Evolutionary conservation across 2,113 vertebrate species (phyloP), one percentile per base, ranked within the genome.

Genomic region (Phaetusa simplex): DNA sequence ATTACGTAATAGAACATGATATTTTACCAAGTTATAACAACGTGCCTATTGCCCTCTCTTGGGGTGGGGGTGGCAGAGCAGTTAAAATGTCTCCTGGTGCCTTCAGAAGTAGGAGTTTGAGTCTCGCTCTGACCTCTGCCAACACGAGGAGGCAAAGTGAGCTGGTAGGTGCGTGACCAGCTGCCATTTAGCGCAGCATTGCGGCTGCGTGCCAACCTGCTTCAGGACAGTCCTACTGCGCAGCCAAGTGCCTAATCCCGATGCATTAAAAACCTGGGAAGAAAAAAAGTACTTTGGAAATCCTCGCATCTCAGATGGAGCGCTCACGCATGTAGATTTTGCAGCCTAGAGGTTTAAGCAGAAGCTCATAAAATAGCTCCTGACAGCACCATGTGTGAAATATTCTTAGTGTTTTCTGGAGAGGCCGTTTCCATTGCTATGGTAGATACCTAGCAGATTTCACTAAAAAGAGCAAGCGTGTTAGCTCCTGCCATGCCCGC

Each of bases 1-100:
- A 62, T 15, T 7, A 61, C 4, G 20, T 12, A 43, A 13, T 3
- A 26, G 5, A n/a, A 45, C 5, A 11, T 3, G 16, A 0, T 64
- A 64, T 16, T 94, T 79, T 47, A 74, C 62, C 42, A 79, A 45
- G 7, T 34, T 61, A 29, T 9, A 87, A 50, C 23, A 26, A 72
- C 4, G 5, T 56, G 38, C 36, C 59, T 66, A 9, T 32, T 59
- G 12, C 9, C 45, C 0, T 71, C 26, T 82, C n/a, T 50, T 11
- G 21, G 7, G 22, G 9, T 3, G 4, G 19, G 12, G 12, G 36
- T 24, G 36, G 22, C 29, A 45, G 29, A 80, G 20, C 16, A 32
- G 27, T 53, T 81, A 62, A 89, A 66, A 52, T 7, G 26, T 65
- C 58, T 91, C 49, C 36, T 47, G 23, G 18, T 66, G 45, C 15